Conservation (phyloP, 2,888 invertebrate genomes). For the Hydrotaea cyrtoneurina region DNA sequence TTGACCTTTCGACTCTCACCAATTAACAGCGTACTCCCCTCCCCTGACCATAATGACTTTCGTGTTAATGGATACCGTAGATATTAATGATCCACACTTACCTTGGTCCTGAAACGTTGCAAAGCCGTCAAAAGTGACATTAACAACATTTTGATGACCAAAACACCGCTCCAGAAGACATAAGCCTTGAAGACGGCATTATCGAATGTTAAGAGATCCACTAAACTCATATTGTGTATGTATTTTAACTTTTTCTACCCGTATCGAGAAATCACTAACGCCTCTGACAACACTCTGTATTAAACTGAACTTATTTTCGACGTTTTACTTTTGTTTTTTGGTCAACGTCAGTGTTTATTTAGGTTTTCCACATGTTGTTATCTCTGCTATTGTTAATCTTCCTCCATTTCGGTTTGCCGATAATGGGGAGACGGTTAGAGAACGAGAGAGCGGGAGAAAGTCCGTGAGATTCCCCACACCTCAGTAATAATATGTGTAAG, state of each 20-base stretch:
- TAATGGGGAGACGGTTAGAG: not conserved
- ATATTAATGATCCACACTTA: constrained; percentile 66
- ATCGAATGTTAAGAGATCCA: constrained; percentile 73
- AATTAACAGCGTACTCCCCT: not conserved
- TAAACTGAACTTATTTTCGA: constrained; percentile 49
- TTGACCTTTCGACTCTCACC: not conserved
- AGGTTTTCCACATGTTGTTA: not conserved
- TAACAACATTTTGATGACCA: constrained; percentile 81
- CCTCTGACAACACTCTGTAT: constrained; percentile 4
- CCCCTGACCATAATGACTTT: not conserved
- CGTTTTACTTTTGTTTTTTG: not conserved
- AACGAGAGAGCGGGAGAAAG: not conserved
- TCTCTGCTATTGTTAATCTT: constrained; percentile 11
- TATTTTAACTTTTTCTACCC: not conserved
- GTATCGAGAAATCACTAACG: not conserved
- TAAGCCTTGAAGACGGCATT: constrained; percentile 80
- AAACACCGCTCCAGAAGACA: constrained; percentile 80
- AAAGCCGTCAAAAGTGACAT: constrained; percentile 80
- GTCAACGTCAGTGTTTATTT: not conserved
- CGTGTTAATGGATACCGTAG: not conserved
- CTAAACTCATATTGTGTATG: constrained; percentile 69
- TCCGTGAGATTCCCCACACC: not conserved
- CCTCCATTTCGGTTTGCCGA: no score
- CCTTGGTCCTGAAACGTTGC: constrained; percentile 80
- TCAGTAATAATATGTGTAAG: no score